Evolutionary conservation across 2,888 invertebrate genomes (phyloP).

Genomic region (Automeris io): DNA sequence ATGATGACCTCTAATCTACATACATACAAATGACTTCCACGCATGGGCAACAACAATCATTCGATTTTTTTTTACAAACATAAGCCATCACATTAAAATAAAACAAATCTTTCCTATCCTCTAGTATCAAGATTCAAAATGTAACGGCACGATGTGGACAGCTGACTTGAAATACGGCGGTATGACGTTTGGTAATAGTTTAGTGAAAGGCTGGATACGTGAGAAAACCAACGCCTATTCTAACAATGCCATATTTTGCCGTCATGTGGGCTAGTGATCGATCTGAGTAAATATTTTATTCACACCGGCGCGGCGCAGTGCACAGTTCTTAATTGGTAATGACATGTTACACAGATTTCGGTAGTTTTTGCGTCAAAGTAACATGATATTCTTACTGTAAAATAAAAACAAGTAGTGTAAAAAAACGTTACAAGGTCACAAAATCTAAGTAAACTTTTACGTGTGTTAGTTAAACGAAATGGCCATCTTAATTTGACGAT

Average conservation of each 20-base stretch:
- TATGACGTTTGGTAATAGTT: slow-evolving; percentile 61
- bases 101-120: slow-evolving; percentile 14
- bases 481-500: too few species aligned
- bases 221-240: slow-evolving; percentile 69
- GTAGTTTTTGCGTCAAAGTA: not conserved
- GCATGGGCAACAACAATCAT: slow-evolving; percentile 69
- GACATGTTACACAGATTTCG: not conserved
- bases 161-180: slow-evolving; percentile 15
- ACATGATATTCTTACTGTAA: not conserved
- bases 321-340: slow-evolving; percentile 17
- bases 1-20: slow-evolving; percentile 72
- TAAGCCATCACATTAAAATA: slow-evolving; percentile 11
- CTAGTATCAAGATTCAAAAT: slow-evolving; percentile 34
- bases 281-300: slow-evolving; percentile 68
- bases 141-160: slow-evolving; percentile 3
- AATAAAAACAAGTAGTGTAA: too few species aligned
- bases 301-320: slow-evolving; percentile 39
- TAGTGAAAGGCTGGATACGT: slow-evolving; percentile 71
- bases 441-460: too few species aligned
- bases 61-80: slow-evolving; percentile 40
- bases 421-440: too few species aligned
- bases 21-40: slow-evolving; percentile 69
- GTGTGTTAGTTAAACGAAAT: too few species aligned
- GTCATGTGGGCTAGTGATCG: slow-evolving; percentile 66
- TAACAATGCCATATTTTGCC: slow-evolving; percentile 71